Base-by-base conservation (phyloP, 2,888 invertebrate species). In the Cremastinae sp. region DNA sequence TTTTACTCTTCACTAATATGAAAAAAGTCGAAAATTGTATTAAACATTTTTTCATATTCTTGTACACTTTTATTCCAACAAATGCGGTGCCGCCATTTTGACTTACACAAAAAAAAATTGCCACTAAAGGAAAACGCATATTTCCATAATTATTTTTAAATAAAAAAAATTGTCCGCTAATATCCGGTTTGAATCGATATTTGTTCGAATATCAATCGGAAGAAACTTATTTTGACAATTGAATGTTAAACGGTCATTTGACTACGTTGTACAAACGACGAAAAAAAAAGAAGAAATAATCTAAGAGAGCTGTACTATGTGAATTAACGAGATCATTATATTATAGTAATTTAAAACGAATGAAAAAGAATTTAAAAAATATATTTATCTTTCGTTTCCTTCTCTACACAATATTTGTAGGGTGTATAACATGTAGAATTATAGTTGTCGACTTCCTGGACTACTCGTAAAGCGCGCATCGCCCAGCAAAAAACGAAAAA, bases 321-420 rank as follows among this genome's bases (percentile, higher is more conserved):
- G 69, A 9, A 62, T 69, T 16, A 70, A 64, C 41, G 58, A 68
- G 12, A 56, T 69, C 16, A 70, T 51, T 55, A 66, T n/a, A n/a
- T 66, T 58, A 58, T 74, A 22, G 56, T 62, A 70, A 41, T 10
- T 16, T 56, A 47, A 51, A 20, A 58, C 18, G n/a, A n/a, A n/a
- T n/a, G n/a, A 45, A 20, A 53, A 73, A 76, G 61, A 72, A 70
- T 72, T 61, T 16, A 53, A 61, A 41, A 53, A 12, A 53, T 69
- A 62, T 43, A 56, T 62, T 72, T 51, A 56, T 77, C 61, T 68
- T 73, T 78, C 41, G 43, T 75, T 68, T 71, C 35, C 37, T 64
- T 49, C 64, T 71, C 64, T 65, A 56, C 59, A 65, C 61, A 56
- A 56, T 51, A 14, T 62, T 53, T 59, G 61, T 73, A 58, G 47